Evolutionary conservation across 2,888 invertebrate species (phyloP), one percentile per base, ranked within the genome.

Genomic region (Agrotis puta): DNA sequence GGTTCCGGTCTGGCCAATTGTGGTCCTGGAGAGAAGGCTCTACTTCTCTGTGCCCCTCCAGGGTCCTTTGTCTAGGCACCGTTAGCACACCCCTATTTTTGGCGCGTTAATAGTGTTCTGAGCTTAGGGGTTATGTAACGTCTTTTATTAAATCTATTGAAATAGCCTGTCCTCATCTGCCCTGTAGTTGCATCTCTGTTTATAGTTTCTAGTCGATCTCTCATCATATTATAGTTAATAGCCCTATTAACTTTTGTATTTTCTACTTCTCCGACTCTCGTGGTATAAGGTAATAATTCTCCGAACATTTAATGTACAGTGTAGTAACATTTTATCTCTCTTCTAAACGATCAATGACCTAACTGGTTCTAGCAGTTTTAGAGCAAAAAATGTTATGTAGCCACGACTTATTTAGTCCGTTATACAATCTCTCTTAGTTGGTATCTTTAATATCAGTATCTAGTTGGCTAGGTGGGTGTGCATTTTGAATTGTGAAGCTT

Each of bases 311-410:
- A 62, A 20, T 43, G n/a, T 59, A 47, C 76, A 33, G 22, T 27
- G 58, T 81, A 62, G 77, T 59, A 57, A 64, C 53, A 62, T 61
- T 70, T 58, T 77, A 77, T 73, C 39, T 77, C 27, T 45, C 22
- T 57, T 64, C 54, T 4, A 72, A 64, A 71, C 75, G 85, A 81
- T 79, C 84, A 84, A 83, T 75, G 84, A 83, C 85, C 85, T 77
- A 77, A 77, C 83, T 64, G 77, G 85, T 82, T 79, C n/a, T 61
- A 57, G 67, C 43, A 48, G 57, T 72, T 79, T 72, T 56, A 61
- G n/a, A 68, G 74, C 65, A 79, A 85, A 81, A 83, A 83, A 81
- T 75, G 14, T 65, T 62, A 74, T 47, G 56, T 61, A 77, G 64
- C 57, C 27, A 70, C 67, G 62, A 61, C 54, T 67, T 74, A 61